phyloP scores from a whole-genome alignment of 2,113 vertebrate species.

The Epinephelus cyanopodus region DNA sequence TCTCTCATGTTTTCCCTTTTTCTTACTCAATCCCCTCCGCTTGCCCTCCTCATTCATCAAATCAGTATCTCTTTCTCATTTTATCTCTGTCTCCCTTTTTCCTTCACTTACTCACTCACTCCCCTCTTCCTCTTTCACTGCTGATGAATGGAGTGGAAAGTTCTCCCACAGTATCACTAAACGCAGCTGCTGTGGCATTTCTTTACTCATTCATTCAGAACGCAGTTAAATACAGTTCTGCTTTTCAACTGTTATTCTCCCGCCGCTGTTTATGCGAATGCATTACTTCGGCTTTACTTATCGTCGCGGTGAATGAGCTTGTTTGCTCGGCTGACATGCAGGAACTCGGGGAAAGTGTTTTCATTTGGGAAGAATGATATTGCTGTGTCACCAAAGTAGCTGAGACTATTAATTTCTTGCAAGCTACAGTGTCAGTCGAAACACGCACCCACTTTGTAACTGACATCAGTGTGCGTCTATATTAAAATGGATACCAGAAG shows the following conservation, averaged over 20 bases:
- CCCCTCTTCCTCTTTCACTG: constrained; percentile 16
- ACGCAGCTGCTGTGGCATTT: constrained; percentile 62
- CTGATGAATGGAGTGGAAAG: constrained; percentile 60
- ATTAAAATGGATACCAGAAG: constrained; percentile 21
- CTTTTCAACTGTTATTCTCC: constrained; percentile 29
- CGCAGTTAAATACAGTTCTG: constrained; percentile 48
- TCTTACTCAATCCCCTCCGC: constrained; percentile 19
- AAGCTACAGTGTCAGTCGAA: constrained; percentile 41
- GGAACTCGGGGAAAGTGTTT: constrained; percentile 49
- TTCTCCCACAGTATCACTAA: constrained; percentile 53
- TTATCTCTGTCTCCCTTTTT: constrained; percentile 28
- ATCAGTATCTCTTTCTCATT: constrained; percentile 31
- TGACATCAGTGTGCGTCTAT: constrained; percentile 13
- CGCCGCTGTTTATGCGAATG: constrained; percentile 31
- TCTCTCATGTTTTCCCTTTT: constrained; percentile 32
- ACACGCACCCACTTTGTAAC: constrained; percentile 39
- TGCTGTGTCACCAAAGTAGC: constrained; percentile 55
- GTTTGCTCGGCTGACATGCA: constrained; percentile 44
- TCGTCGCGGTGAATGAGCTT: constrained; percentile 37
- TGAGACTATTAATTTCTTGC: constrained; percentile 44
- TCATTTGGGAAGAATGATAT: constrained; percentile 54
- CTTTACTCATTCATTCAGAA: constrained; percentile 45
- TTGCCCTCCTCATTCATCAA: constrained; percentile 52
- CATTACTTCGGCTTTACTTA: constrained; percentile 47
- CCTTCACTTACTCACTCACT: constrained; percentile 41